Evolutionary conservation across 1,140 invertebrate genomes (phyloP).

Genomic region (Bombus haemorrhoidalis): DNA sequence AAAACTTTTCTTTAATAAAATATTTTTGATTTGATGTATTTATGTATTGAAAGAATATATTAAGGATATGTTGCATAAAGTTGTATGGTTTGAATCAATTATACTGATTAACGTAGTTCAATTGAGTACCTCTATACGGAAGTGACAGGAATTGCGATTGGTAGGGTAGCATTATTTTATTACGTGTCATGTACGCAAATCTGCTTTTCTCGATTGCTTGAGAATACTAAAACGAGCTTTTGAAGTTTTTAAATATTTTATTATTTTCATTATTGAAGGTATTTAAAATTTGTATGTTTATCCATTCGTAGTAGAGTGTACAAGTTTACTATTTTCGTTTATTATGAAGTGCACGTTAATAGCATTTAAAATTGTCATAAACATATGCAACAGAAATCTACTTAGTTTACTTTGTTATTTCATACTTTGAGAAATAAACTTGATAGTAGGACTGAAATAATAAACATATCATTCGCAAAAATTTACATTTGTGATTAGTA

Average conservation of each 20-base stretch:
- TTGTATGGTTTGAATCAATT: conserved; percentile 6
- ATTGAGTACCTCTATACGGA: conserved; percentile 40
- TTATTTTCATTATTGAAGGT: conserved; percentile 49
- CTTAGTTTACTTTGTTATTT: neutral
- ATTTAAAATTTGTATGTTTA: conserved; percentile 4
- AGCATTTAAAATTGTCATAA: conserved; percentile 17
- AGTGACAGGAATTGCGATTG: conserved; percentile 45
- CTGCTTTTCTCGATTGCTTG: conserved; percentile 37
- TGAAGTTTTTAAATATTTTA: conserved; percentile 19
- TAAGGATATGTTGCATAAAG: neutral
- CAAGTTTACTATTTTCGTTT: conserved; percentile 11
- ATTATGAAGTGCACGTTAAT: conserved; percentile 20
- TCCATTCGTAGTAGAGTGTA: neutral
- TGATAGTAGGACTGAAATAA: neutral
- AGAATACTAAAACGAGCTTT: conserved; percentile 7
- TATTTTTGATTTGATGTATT: neutral
- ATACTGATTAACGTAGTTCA: conserved; percentile 52
- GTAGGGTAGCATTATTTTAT: conserved; percentile 47
- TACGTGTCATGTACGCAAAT: conserved; percentile 62
- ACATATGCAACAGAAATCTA: conserved; percentile 46
- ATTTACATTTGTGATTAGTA: neutral
- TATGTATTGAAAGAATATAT: neutral
- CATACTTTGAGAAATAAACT: neutral
- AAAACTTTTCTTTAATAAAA: neutral
- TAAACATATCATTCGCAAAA: neutral